These are phyloP conservation scores for Rousettus leschenaultii DNA, from an alignment of 2,113 vertebrate genomes.

Conservation along the genomic window DNA sequence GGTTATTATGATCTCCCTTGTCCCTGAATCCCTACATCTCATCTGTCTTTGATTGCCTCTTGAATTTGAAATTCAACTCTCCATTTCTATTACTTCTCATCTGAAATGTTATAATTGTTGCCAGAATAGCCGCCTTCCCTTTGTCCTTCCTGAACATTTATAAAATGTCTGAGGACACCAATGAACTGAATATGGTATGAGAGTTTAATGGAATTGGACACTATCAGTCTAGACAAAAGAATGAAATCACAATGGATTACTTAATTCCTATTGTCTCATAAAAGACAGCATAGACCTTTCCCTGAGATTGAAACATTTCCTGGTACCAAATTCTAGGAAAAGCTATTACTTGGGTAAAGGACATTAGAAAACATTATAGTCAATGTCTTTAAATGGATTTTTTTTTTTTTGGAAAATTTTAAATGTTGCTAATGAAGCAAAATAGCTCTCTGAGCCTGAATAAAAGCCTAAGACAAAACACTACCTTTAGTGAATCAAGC, in stretches of 20 bases:
- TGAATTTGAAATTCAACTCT: neutral
- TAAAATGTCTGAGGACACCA: neutral
- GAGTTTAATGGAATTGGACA: neutral
- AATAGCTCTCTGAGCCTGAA: neutral
- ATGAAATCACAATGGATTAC: neutral
- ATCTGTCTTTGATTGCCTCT: neutral
- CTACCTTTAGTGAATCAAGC: neutral
- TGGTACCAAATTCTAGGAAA: conserved; percentile 14
- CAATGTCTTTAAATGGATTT: neutral
- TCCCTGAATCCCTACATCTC: neutral
- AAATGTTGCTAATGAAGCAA: neutral
- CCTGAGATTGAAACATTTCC: conserved; percentile 5
- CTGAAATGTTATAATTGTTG: neutral
- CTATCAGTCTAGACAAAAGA: neutral
- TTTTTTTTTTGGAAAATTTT: neutral
- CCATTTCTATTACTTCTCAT: neutral
- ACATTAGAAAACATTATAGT: neutral
- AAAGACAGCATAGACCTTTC: neutral
- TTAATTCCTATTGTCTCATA: neutral
- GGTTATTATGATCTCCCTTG: neutral
- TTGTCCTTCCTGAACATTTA: neutral
- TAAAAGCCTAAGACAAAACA: neutral
- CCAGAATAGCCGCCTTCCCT: neutral
- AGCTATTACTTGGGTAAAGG: neutral
- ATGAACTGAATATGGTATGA: neutral